Conservation (phyloP, 2,888 invertebrate species). For the Caenorhabditis angaria region DNA sequence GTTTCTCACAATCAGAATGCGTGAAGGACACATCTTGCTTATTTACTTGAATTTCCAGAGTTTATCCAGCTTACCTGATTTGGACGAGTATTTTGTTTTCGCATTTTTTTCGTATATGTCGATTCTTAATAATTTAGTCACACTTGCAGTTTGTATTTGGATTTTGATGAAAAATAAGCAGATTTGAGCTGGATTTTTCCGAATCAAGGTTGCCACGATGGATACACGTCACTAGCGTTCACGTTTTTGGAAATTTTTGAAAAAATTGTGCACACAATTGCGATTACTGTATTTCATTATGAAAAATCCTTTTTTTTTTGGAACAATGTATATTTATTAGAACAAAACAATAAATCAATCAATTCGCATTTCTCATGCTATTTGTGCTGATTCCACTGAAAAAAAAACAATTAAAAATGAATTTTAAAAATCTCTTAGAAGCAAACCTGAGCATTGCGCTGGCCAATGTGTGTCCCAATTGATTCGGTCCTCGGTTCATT, state of each 20-base stretch:
- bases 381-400: not conserved
- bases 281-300: too few species aligned
- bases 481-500: not conserved
- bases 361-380: not conserved
- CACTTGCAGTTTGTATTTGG: not conserved
- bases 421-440: not conserved
- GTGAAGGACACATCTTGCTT: too few species aligned
- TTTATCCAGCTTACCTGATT: conserved; percentile 40
- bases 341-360: too few species aligned
- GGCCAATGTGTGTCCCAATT: conserved; percentile 5
- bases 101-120: conserved; percentile 26
- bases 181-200: not conserved
- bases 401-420: not conserved
- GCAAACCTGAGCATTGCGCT: conserved; percentile 1
- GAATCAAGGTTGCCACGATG: too few species aligned
- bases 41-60: too few species aligned
- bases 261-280: too few species aligned
- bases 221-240: too few species aligned
- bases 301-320: too few species aligned
- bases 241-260: too few species aligned
- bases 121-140: not conserved
- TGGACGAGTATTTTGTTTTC: conserved; percentile 39
- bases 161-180: not conserved
- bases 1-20: not conserved
- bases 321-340: too few species aligned